Evolutionary conservation across 2,797 vertebrate genomes (phyloP).

Genomic region (Pangasius mekongensis): DNA sequence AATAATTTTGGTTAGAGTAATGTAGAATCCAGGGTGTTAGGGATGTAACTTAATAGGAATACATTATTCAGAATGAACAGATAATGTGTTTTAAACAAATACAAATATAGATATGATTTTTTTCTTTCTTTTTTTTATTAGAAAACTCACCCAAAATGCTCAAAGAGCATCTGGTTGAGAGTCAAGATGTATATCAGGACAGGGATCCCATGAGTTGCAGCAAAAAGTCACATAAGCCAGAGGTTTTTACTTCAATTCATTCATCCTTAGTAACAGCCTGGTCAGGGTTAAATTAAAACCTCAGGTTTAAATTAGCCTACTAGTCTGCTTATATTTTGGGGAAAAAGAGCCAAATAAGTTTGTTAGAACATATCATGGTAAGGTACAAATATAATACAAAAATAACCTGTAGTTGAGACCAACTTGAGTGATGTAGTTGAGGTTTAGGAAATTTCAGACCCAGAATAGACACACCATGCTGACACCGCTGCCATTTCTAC

Average conservation of each 20-base stretch:
- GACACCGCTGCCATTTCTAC: neutral
- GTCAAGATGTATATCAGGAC: neutral
- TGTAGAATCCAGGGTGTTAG: neutral
- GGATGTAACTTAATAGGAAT: neutral
- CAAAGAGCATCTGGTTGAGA: neutral
- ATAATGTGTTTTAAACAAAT: neutral
- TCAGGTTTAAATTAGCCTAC: neutral
- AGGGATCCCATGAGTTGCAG: neutral
- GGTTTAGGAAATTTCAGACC: neutral
- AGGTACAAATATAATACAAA: neutral
- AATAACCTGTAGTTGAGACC: neutral
- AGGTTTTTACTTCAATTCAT: neutral
- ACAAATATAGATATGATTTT: neutral
- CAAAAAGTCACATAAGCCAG: neutral
- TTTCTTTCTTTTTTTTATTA: neutral
- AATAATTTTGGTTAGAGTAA: neutral
- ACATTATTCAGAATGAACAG: neutral
- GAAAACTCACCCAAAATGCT: neutral
- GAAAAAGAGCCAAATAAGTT: neutral
- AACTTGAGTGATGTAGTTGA: neutral
- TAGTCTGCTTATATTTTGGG: neutral
- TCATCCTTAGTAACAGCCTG: neutral
- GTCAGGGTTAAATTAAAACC: neutral
- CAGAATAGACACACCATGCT: neutral
- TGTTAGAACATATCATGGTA: neutral